Percentiles rank a stretch among this genome's conserved stretches.
Conservation (phyloP, 2,888 invertebrate species). For the Lasioglossum vierecki region DNA sequence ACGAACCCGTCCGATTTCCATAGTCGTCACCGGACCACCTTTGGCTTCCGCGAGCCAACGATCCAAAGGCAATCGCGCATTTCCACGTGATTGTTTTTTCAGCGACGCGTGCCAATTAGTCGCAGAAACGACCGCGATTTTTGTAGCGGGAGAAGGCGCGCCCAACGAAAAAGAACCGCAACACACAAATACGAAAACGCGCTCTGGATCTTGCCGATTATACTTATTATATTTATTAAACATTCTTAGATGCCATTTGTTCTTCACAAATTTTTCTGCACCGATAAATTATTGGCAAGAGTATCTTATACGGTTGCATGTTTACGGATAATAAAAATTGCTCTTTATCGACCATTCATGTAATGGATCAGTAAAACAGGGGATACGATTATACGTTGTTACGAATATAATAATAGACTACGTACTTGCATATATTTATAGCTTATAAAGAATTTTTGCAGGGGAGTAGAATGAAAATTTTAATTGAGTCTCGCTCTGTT, state of each 20-base stretch:
- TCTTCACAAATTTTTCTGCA: neutral
- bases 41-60: conserved; percentile 28
- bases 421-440: neutral
- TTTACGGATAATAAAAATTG: neutral
- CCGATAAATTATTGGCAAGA: neutral
- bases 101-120: neutral
- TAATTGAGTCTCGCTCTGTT: neutral
- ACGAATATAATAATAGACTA: neutral
- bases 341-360: neutral
- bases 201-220: no score
- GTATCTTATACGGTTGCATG: neutral
- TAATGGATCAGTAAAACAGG: neutral
- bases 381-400: neutral
- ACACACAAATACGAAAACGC: neutral
- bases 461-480: neutral
- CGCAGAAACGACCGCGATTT: neutral
- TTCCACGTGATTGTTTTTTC: conserved; percentile 20
- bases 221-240: no score
- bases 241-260: neutral
- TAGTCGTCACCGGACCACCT: conserved; percentile 32
- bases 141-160: neutral
- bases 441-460: neutral
- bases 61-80: conserved; percentile 11
- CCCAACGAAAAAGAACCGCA: neutral
- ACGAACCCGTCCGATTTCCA: conserved; percentile 49